Percentiles rank a stretch among this genome's conserved stretches.
Conservation (phyloP, 2,888 invertebrate genomes). For the Gari tellinella region DNA sequence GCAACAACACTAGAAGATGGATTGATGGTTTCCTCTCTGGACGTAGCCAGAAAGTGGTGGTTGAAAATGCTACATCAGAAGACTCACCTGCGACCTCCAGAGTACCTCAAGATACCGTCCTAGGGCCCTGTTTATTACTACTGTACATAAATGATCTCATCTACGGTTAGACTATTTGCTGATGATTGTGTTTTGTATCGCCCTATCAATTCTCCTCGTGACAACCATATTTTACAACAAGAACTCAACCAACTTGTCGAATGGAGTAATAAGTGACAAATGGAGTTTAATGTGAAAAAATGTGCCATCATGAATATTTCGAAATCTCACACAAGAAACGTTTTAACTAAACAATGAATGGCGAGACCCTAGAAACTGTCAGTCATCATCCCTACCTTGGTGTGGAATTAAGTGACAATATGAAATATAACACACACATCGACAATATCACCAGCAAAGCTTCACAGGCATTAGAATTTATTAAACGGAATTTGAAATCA, state of each 20-base stretch:
- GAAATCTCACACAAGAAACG: constrained; percentile 10
- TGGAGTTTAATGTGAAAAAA: too few species aligned
- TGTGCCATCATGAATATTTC: constrained; percentile 28
- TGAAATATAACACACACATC: constrained; percentile 7
- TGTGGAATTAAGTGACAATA: constrained; percentile 9
- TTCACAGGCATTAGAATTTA: not conserved
- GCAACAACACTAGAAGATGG: constrained; percentile 7
- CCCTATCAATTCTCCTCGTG: not conserved
- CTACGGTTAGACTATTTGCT: constrained; percentile 6
- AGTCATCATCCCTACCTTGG: constrained; percentile 4
- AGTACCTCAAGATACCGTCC: too few species aligned
- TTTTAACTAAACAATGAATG: constrained; percentile 5
- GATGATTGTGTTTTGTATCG: constrained; percentile 7
- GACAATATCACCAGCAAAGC: not conserved
- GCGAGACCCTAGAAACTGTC: constrained; percentile 2
- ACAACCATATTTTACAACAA: not conserved
- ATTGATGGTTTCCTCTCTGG: constrained; percentile 5
- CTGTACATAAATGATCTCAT: constrained; percentile 33
- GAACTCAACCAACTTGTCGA: not conserved
- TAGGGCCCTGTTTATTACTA: too few species aligned
- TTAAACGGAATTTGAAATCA: constrained; percentile 5
- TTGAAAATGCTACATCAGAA: constrained; percentile 2
- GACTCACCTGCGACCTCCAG: not conserved
- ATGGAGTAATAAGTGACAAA: constrained; percentile 9
- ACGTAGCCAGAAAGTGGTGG: constrained; percentile 14